Evolutionary conservation across 2,888 invertebrate genomes (phyloP).

Genomic region (Stenurella melanura): DNA sequence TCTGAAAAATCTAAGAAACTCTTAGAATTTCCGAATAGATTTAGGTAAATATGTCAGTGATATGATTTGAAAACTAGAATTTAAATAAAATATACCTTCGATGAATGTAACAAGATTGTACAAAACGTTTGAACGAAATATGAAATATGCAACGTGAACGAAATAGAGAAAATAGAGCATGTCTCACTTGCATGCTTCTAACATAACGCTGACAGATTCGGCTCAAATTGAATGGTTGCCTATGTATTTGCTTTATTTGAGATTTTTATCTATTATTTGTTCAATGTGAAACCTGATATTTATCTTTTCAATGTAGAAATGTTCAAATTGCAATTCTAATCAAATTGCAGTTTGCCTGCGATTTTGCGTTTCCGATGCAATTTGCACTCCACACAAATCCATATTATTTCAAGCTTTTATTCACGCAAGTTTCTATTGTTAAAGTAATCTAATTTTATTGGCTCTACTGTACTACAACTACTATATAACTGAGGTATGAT

Average conservation of each 20-base stretch:
- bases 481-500: too few relatives aligned
- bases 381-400: not conserved
- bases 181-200: constrained; percentile 21
- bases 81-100: constrained; percentile 56
- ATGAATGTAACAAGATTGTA: constrained; percentile 51
- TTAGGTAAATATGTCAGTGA: constrained; percentile 43
- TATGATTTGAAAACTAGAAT: constrained; percentile 51
- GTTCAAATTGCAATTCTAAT: constrained; percentile 20
- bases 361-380: not conserved
- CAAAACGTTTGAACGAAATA: constrained; percentile 53
- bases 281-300: constrained; percentile 25
- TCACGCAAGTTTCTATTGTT: not conserved
- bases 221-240: constrained; percentile 44
- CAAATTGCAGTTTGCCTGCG: not conserved
- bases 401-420: not conserved
- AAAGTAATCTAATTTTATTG: not conserved
- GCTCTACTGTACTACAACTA: not conserved
- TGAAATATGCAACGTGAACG: constrained; percentile 52
- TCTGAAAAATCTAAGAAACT: not conserved
- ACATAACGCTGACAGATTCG: constrained; percentile 37
- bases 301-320: constrained; percentile 10
- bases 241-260: constrained; percentile 36
- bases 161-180: constrained; percentile 38
- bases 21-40: constrained; percentile 15
- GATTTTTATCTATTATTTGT: constrained; percentile 34